Percentiles rank a stretch among this genome's conserved stretches.
These are phyloP conservation scores for Pantherophis vulpinus DNA, from an alignment of 2,797 vertebrate species.

Conservation along the genomic window DNA sequence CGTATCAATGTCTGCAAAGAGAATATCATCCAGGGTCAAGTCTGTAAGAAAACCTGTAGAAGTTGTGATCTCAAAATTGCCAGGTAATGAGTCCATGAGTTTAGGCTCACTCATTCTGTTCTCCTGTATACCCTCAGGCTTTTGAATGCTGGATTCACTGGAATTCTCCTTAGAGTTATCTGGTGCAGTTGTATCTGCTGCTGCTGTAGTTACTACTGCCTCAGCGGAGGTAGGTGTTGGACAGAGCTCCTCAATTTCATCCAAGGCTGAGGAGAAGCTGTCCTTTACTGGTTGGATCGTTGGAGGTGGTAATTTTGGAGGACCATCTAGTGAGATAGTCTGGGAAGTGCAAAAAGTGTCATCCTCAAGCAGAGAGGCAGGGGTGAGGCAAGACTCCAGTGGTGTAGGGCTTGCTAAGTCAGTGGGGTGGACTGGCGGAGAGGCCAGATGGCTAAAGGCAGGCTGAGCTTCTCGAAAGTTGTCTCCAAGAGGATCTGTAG, in stretches of 20 bases:
- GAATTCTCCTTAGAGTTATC: conserved; percentile 74
- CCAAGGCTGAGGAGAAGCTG: conserved; percentile 86
- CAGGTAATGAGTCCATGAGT: conserved; percentile 80
- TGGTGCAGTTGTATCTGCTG: conserved; percentile 39
- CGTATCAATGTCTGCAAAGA: conserved; percentile 97
- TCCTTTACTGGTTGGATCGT: conserved; percentile 74
- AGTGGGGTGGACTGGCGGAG: conserved; percentile 68
- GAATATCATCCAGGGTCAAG: conserved; percentile 95
- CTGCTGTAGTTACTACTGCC: conserved; percentile 65
- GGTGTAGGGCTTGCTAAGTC: conserved; percentile 75
- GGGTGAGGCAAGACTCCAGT: conserved; percentile 92
- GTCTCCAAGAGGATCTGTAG: conserved; percentile 82
- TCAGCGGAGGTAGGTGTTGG: conserved; percentile 88
- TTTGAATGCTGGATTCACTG: conserved; percentile 67
- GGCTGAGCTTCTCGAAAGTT: conserved; percentile 86
- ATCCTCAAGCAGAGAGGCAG: conserved; percentile 91
- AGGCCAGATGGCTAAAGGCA: conserved; percentile 76
- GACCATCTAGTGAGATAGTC: conserved; percentile 65
- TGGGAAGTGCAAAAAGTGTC: conserved; percentile 84
- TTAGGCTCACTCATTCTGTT: conserved; percentile 78
- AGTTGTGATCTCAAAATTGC: conserved; percentile 84
- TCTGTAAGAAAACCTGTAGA: conserved; percentile 96
- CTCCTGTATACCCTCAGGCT: conserved; percentile 76
- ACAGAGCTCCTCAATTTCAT: conserved; percentile 90
- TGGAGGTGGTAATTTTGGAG: conserved; percentile 69